Evolutionary conservation across 2,888 invertebrate genomes (phyloP).

Genomic region (Polylopha cassiicola): DNA sequence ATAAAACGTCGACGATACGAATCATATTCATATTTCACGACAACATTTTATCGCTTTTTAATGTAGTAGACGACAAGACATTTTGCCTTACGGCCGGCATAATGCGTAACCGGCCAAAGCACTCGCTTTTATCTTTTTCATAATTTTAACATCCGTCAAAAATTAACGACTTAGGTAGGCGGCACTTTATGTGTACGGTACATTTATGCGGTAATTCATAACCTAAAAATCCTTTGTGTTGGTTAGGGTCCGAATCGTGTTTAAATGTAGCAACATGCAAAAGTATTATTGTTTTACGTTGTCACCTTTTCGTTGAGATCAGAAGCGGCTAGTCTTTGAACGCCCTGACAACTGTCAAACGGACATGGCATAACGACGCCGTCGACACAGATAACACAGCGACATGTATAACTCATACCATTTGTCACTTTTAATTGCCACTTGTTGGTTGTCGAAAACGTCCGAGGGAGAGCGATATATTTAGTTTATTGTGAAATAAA

Average conservation of each 20-base stretch:
- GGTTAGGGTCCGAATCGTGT: conserved; percentile 26
- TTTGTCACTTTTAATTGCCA: conserved; percentile 77
- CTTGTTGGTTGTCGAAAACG: conserved; percentile 66
- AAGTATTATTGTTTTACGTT: conserved; percentile 7
- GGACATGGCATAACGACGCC: conserved; percentile 45
- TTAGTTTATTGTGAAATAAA: conserved; percentile 71
- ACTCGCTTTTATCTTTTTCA: conserved; percentile 53
- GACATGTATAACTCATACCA: conserved; percentile 59
- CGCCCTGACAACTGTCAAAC: conserved; percentile 35
- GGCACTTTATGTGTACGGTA: conserved; percentile 26
- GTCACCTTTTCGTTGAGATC: conserved; percentile 45
- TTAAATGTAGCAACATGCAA: conserved; percentile 9
- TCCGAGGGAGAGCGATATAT: conserved; percentile 61
- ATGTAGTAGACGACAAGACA: conserved; percentile 56
- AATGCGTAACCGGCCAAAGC: conserved; percentile 48
- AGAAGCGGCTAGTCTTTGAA: conserved; percentile 45
- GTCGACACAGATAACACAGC: conserved; percentile 36
- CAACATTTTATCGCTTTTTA: conserved; percentile 61
- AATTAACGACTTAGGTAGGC: conserved; percentile 34
- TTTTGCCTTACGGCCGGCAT: conserved; percentile 45
- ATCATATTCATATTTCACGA: conserved; percentile 38
- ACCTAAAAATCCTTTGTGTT: conserved; percentile 26
- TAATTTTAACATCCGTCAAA: conserved; percentile 45
- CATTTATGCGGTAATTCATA: conserved; percentile 39
- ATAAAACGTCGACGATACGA: conserved; percentile 35